Percentiles rank a stretch among this genome's conserved stretches.
phyloP scores from a whole-genome alignment of 2,888 invertebrate genomes.

The Leucania comma region DNA sequence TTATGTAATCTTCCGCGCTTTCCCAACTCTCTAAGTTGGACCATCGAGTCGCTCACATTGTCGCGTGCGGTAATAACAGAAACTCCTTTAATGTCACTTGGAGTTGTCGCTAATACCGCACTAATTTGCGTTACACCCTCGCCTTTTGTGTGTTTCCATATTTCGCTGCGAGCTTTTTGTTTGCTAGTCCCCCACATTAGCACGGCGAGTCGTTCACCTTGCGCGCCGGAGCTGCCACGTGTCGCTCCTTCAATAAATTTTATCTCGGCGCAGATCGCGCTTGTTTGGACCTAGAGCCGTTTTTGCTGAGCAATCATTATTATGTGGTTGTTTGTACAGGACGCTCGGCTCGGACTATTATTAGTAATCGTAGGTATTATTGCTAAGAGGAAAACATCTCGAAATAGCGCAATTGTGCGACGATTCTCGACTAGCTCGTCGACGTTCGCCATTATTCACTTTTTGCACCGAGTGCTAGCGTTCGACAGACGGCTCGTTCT shows the following conservation, averaged over 20 bases:
- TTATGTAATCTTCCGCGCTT: slow-evolving; percentile 78
- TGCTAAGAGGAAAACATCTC: slow-evolving; percentile 86
- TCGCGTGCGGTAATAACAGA: slow-evolving; percentile 78
- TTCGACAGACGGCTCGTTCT: slow-evolving; percentile 75
- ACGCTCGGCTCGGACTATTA: slow-evolving; percentile 74
- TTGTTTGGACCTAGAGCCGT: slow-evolving; percentile 66
- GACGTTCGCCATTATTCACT: slow-evolving; percentile 83
- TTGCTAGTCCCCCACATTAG: slow-evolving; percentile 70
- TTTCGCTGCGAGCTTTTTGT: slow-evolving; percentile 70
- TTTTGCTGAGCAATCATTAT: slow-evolving; percentile 72
- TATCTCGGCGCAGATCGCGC: slow-evolving; percentile 63
- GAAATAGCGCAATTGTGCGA: slow-evolving; percentile 85
- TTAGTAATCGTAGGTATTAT: slow-evolving; percentile 76
- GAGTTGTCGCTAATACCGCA: slow-evolving; percentile 76
- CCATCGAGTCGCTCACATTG: slow-evolving; percentile 73
- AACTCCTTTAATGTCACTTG: slow-evolving; percentile 77
- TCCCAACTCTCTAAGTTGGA: slow-evolving; percentile 74
- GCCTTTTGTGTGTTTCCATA: slow-evolving; percentile 69
- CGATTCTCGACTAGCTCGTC: slow-evolving; percentile 71
- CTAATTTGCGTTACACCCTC: slow-evolving; percentile 75
- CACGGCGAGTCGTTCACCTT: slow-evolving; percentile 81
- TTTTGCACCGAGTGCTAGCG: slow-evolving; percentile 78
- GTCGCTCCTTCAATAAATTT: slow-evolving; percentile 69
- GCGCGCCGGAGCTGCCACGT: slow-evolving; percentile 72
- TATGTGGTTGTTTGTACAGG: slow-evolving; percentile 71